These are phyloP conservation scores for Bubalus kerabau DNA, from an alignment of 2,113 vertebrate genomes.

Conservation along the genomic window DNA sequence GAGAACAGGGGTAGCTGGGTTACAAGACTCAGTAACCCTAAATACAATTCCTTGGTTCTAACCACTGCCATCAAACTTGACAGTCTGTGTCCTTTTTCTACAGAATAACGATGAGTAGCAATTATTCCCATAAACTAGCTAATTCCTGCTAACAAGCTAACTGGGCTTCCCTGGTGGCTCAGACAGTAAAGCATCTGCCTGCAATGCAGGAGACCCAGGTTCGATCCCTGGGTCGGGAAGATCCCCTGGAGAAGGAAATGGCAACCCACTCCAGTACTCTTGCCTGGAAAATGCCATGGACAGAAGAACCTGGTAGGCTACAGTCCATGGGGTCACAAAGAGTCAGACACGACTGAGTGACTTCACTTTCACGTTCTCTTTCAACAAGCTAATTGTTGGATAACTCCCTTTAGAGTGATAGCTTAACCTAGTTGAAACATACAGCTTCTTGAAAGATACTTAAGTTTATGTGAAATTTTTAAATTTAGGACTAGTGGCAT, in stretches of 20 bases:
- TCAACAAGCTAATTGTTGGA: background rate
- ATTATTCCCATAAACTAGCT: conserved; percentile 4
- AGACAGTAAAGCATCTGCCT: background rate
- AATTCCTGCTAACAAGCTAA: background rate
- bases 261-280: background rate
- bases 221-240: background rate
- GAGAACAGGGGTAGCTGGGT: rapidly evolving
- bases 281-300: background rate
- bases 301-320: background rate
- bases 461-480: background rate
- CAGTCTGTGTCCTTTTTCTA: background rate
- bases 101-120: background rate
- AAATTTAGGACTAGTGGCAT: background rate
- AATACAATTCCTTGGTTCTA: background rate
- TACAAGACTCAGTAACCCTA: background rate
- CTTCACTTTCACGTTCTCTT: background rate
- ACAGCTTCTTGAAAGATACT: background rate
- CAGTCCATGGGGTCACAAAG: background rate
- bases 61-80: background rate
- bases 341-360: background rate
- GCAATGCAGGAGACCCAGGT: background rate
- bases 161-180: background rate
- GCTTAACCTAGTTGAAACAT: background rate
- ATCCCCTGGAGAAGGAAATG: background rate
- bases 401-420: background rate